phyloP scores from a whole-genome alignment of 2,113 vertebrate genomes.

The Scomber japonicus region DNA sequence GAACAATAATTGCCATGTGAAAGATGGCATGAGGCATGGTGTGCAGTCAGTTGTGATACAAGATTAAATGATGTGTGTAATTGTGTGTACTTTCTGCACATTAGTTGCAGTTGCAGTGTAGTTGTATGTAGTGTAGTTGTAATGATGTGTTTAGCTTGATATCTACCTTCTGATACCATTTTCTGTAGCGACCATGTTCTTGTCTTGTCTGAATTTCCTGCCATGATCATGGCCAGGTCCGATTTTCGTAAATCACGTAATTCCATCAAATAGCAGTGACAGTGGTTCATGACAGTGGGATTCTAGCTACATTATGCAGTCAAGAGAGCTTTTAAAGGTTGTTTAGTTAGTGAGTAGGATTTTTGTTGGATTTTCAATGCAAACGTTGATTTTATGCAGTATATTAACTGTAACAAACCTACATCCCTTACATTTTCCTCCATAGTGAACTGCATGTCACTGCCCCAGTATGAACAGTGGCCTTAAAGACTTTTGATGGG shows the following conservation, averaged over 20 bases:
- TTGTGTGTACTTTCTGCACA: neutral
- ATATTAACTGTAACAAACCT: no score
- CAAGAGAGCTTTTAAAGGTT: no score
- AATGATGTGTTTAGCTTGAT: neutral
- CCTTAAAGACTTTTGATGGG: no score
- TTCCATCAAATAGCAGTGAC: neutral
- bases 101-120: neutral
- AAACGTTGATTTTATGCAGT: neutral
- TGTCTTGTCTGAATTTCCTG: neutral
- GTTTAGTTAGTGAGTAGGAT: neutral
- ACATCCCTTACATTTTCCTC: no score
- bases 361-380: neutral
- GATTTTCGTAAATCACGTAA: neutral
- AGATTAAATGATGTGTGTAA: neutral
- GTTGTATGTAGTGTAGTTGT: neutral
- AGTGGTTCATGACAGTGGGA: no score
- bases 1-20: neutral
- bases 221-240: neutral
- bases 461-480: no score
- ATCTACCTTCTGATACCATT: neutral
- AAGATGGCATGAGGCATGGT: neutral
- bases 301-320: no score
- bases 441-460: no score
- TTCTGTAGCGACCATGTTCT: neutral
- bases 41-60: neutral